Evolutionary conservation across 2,113 vertebrate species (phyloP).

Genomic region (Percopsis transmontana): DNA sequence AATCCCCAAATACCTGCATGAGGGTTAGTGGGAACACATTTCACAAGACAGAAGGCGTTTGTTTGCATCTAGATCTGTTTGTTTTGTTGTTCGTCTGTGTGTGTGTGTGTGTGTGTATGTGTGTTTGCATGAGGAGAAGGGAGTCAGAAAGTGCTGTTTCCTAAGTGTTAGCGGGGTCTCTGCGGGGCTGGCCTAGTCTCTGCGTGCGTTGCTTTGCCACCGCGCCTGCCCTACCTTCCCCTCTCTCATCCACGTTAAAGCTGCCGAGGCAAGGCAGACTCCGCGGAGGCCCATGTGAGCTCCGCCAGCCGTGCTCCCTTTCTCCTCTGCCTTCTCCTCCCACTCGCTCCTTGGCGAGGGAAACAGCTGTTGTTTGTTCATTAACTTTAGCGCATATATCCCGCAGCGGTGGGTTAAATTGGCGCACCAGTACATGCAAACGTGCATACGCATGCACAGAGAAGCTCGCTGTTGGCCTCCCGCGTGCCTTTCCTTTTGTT

Average conservation of each 20-base stretch:
- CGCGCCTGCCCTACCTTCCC: conserved; percentile 24
- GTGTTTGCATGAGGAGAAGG: conserved; percentile 10
- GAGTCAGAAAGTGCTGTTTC: conserved; percentile 25
- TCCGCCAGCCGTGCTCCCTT: conserved; percentile 10
- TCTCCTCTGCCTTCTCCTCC: conserved; percentile 12
- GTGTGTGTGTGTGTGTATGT: neutral
- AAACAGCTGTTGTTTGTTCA: conserved; percentile 67
- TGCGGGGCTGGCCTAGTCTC: conserved; percentile 39
- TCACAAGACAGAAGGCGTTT: no score
- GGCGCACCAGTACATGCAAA: neutral
- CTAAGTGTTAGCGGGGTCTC: conserved; percentile 25
- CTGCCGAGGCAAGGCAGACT: conserved; percentile 25
- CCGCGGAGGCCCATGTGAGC: conserved; percentile 44
- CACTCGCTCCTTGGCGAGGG: conserved; percentile 29
- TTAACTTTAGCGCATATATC: conserved; percentile 43
- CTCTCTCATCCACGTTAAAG: conserved; percentile 39
- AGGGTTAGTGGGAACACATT: no score
- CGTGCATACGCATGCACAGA: conserved; percentile 10
- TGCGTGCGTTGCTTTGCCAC: conserved; percentile 17
- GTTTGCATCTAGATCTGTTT: neutral
- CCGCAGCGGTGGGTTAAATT: conserved; percentile 16
- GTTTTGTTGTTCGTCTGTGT: no score
- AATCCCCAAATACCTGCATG: no score
- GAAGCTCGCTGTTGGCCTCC: rapidly evolving
- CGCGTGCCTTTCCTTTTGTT: neutral